Base-by-base conservation (phyloP, 1,140 invertebrate genomes). In the Papilio aristodemus region DNA sequence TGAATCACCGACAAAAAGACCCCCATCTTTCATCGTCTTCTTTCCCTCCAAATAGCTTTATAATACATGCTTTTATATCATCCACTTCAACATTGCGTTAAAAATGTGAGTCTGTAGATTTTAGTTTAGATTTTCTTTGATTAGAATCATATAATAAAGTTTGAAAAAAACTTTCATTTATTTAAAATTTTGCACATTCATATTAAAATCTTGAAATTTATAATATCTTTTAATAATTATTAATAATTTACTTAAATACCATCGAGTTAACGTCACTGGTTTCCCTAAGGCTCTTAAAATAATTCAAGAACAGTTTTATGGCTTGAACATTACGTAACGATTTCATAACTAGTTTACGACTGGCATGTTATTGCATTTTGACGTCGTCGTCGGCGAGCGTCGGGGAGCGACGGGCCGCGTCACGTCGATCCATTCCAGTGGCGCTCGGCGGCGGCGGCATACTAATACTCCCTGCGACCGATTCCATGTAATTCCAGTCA, bases 371-470 rank as follows among this genome's bases (percentile, higher is more conserved):
- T 80, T 87, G 79, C 83, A 82, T 83, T 85, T 87, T 83, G 83
- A 84, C 77, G 79, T 81, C 79, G 79, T 77, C 25, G 58, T 37
- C 39, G 46, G 46, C 19, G 46, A 76, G 74, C 77, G 75, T 67
- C 69, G 73, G 75, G 75, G 75, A 81, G 46, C 75, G 77, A 73
- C 76, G 78, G 71, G 67, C 69, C 76, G 75, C 82, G 81, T 86
- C 81, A 87, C 83, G 81, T 85, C 83, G 78, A 79, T 77, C 87
- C 85, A 91, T 89, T 91, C 87, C 89, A 83, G 79, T 76, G 85
- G 84, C 81, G 81, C 74, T 79, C 84, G 80, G 72, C 76, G 79
- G 89, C 84, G 80, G 72, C 76, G 79, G 89, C 89, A 91, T 91
- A 89, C 86, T 89, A 91, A 91, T 90, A 84, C 78, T 81, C 73